Conservation (phyloP, 2,797 vertebrate species). For the Arrhamphus sclerolepis region DNA sequence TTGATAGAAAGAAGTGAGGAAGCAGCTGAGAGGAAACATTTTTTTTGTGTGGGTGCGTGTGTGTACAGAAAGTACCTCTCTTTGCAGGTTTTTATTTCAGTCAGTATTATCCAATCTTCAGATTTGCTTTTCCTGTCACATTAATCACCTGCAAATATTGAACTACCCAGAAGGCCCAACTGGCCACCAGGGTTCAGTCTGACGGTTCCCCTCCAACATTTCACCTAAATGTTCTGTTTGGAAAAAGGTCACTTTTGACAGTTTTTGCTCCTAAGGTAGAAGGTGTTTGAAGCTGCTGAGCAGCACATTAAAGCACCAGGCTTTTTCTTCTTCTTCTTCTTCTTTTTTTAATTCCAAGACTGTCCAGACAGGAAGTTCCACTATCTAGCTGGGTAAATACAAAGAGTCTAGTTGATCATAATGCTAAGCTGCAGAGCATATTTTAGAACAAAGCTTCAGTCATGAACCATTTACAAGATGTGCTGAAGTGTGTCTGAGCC, state of each 20-base stretch:
- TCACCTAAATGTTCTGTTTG: conserved; percentile 26
- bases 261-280: conserved; percentile 1
- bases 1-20: conserved; percentile 3
- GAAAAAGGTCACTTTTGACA: conserved; percentile 15
- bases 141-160: conserved; percentile 25
- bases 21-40: conserved; percentile 42
- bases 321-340: not conserved
- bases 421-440: conserved; percentile 15
- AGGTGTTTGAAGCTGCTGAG: conserved; percentile 49
- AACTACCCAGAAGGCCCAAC: too few species aligned
- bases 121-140: conserved; percentile 31
- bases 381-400: not conserved
- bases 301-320: conserved; percentile 38
- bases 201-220: conserved; percentile 16
- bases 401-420: conserved; percentile 22
- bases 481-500: conserved; percentile 8
- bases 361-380: conserved; percentile 19
- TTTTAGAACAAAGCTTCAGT: conserved; percentile 42
- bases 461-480: conserved; percentile 12
- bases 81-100: conserved; percentile 53
- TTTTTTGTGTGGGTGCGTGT: conserved; percentile 1
- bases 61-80: conserved; percentile 42
- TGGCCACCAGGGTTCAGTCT: too few species aligned
- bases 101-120: conserved; percentile 73
- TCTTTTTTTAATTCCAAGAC: not conserved